Conservation (phyloP, 2,113 vertebrate genomes). For the Canis aureus region DNA sequence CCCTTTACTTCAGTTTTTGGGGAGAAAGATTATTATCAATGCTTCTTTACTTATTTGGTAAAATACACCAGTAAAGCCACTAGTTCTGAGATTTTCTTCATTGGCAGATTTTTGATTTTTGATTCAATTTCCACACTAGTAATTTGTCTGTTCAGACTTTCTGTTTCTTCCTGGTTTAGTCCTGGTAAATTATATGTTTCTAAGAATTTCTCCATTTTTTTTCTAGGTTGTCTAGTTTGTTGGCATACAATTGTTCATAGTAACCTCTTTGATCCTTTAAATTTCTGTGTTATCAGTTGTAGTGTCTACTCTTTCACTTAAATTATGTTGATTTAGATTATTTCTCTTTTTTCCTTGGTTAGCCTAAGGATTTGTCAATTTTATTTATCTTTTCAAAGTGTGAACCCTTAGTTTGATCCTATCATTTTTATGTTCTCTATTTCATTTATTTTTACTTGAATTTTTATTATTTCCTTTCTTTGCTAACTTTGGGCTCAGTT, state of each 20-base stretch:
- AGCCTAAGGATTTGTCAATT: not conserved
- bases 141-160: not conserved
- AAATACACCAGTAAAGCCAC: not conserved
- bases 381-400: not conserved
- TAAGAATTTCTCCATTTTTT: not conserved
- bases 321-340: not conserved
- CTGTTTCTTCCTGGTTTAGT: not conserved
- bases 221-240: not conserved
- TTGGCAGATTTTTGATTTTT: not conserved
- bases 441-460: not conserved
- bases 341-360: not conserved
- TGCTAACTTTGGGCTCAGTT: not conserved
- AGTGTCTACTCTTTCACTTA: not conserved
- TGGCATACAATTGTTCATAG: not conserved
- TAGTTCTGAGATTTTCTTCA: not conserved
- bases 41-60: not conserved
- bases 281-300: not conserved
- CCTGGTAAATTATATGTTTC: not conserved
- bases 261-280: not conserved
- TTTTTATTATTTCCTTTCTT: not conserved
- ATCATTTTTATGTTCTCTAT: not conserved
- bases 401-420: not conserved
- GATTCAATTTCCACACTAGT: not conserved
- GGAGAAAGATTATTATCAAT: not conserved
- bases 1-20: not conserved